These are phyloP conservation scores for Dynastes maya DNA, from an alignment of 2,888 invertebrate genomes.

Conservation along the genomic window DNA sequence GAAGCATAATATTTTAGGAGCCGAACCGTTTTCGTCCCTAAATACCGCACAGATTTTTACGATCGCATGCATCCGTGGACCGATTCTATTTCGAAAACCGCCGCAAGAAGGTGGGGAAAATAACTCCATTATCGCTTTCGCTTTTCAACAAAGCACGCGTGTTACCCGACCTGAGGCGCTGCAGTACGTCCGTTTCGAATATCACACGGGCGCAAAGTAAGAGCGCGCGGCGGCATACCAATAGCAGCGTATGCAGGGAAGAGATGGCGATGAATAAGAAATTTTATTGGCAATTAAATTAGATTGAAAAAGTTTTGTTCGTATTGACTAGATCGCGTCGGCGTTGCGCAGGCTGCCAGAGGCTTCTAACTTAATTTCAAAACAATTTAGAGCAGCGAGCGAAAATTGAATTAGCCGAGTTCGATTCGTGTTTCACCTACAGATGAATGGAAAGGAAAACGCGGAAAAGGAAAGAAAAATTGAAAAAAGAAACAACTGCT, in stretches of 20 bases:
- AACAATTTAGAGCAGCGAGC: slow-evolving; percentile 31
- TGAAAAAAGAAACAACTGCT: no score
- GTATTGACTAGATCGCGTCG: slow-evolving; percentile 14
- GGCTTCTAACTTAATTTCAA: slow-evolving; percentile 35
- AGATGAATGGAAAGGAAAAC: slow-evolving; percentile 1
- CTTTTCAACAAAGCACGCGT: no score
- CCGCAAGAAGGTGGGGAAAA: no score
- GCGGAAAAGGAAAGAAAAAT: neutral
- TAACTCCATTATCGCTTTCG: no score
- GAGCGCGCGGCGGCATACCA: neutral
- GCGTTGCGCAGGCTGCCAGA: neutral
- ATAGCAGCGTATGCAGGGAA: neutral
- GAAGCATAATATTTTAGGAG: no score
- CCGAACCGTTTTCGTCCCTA: no score
- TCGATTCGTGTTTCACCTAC: neutral
- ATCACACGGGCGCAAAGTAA: no score
- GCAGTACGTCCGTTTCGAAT: neutral
- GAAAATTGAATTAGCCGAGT: slow-evolving; percentile 25
- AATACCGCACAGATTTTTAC: no score
- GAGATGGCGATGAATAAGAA: slow-evolving; percentile 27
- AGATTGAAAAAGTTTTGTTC: slow-evolving; percentile 44
- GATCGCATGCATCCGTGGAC: no score
- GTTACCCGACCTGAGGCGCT: no score
- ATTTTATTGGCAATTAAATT: slow-evolving; percentile 46
- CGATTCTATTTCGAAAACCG: no score